Percentiles rank a stretch among this genome's conserved stretches.
These are phyloP conservation scores for Malurus splendens DNA, from an alignment of 2,797 vertebrate species.

Conservation along the genomic window DNA sequence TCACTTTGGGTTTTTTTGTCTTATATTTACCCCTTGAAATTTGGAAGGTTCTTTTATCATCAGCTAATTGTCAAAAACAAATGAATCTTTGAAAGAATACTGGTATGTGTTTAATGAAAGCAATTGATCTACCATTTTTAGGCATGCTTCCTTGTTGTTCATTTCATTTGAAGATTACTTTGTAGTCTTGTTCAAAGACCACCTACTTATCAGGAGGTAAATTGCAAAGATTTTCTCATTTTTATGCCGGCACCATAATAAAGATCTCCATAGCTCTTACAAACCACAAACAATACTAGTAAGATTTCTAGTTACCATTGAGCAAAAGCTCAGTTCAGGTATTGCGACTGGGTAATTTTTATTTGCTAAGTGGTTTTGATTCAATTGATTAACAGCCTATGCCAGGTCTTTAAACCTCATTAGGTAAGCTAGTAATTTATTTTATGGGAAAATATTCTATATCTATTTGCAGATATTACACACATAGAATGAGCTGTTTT, in stretches of 20 bases:
- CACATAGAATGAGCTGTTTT: background rate
- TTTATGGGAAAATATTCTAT: background rate
- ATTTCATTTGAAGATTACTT: slow-evolving; percentile 32
- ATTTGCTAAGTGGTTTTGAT: background rate
- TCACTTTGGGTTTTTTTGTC: background rate
- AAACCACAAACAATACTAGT: background rate
- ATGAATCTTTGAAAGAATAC: background rate
- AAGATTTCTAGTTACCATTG: background rate
- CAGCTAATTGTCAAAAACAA: slow-evolving; percentile 10
- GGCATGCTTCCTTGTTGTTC: background rate
- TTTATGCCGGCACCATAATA: slow-evolving; percentile 30
- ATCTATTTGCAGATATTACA: background rate
- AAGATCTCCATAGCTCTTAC: background rate
- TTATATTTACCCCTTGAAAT: background rate
- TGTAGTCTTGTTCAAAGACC: slow-evolving; percentile 47
- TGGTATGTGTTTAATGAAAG: slow-evolving; percentile 12
- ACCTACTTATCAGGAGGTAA: background rate
- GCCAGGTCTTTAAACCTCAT: background rate
- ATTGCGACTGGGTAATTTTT: background rate
- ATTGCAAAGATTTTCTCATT: slow-evolving; percentile 9
- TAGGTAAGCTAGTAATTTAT: background rate
- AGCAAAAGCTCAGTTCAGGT: background rate
- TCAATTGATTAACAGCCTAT: background rate
- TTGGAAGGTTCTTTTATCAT: slow-evolving; percentile 2
- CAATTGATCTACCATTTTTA: slow-evolving; percentile 14